Base-by-base conservation (phyloP, 2,888 invertebrate genomes). In the Thereva nobilitata region DNA sequence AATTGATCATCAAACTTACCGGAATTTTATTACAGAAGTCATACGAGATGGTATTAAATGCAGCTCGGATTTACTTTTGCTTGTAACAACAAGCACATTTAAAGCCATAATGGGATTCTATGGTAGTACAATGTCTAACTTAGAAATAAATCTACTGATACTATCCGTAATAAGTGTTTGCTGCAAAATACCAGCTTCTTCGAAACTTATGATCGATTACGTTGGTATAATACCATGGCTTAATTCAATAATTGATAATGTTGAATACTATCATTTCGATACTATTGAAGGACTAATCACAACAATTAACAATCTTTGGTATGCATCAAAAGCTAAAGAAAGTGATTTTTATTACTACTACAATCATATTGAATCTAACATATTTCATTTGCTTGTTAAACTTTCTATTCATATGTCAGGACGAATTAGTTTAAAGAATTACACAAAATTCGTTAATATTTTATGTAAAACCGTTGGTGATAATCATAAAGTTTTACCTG, bases 81-180 rank as follows among this genome's bases (percentile, higher is more conserved):
- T 90, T 23, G 85, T 91, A 66, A 89, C 87, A 75, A 88, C 89
- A 0, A 87, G 89, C 81, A 86, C 89, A 7, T 87, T 92, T 71
- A 93, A 93, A 77, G 86, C 92, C 76, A 82, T 95, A 2, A 85
- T 91, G 77, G 87, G 89, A 72, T 88, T 88, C 75, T 89, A 87
- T 75, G 83, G 83, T 0, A 87, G 87, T 35, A 82, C 82, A 12
- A 76, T 91, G 53, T 84, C 88, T n/a, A 88, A 89, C 71, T 77
- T 81, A 55, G 84, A 84, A 69, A 83, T 84, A 1, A 88, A 87
- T 78, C 84, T 88, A 66, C 82, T 85, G 61, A 88, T 93, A 70
- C 79, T 94, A 37, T 84, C 86, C 65, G 84, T 89, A 0, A 73
- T 93, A 1, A 83, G 84, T 70, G 83, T 85, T 2, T 84, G 88